A percentile compares a stretch with the other conserved stretches of the same genome.
phyloP scores from a whole-genome alignment of 2,113 vertebrate genomes.

The Natator depressus region DNA sequence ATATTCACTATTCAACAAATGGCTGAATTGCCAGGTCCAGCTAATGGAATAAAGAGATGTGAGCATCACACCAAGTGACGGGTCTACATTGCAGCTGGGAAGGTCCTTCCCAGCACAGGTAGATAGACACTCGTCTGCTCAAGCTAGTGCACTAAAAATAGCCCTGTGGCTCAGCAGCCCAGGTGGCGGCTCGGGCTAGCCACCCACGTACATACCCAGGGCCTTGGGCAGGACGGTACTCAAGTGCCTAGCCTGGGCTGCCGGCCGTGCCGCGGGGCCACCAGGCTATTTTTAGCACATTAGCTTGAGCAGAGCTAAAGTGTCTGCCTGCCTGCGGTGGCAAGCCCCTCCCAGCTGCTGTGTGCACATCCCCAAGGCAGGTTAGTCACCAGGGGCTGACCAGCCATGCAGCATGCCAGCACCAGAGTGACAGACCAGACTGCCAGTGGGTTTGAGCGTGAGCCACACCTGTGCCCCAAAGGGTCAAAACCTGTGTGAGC shows the following conservation, averaged over 20 bases:
- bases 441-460: neutral
- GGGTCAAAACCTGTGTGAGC: neutral
- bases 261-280: too few relatives aligned
- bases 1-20: neutral
- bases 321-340: too few relatives aligned
- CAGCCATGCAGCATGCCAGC: neutral
- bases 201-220: too few relatives aligned
- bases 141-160: neutral
- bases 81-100: neutral
- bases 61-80: neutral
- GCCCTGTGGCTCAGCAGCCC: neutral
- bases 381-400: too few relatives aligned
- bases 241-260: too few relatives aligned
- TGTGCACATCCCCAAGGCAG: too few relatives aligned
- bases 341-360: too few relatives aligned
- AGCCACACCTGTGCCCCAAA: neutral
- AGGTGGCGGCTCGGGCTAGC: too few relatives aligned
- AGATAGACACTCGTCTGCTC: neutral
- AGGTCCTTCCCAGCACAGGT: neutral
- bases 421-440: neutral
- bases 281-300: neutral
- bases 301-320: neutral
- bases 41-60: too few relatives aligned
- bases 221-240: too few relatives aligned
- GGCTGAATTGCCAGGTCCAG: neutral